phyloP scores from a whole-genome alignment of 2,113 vertebrate genomes.

The Lathamus discolor region DNA sequence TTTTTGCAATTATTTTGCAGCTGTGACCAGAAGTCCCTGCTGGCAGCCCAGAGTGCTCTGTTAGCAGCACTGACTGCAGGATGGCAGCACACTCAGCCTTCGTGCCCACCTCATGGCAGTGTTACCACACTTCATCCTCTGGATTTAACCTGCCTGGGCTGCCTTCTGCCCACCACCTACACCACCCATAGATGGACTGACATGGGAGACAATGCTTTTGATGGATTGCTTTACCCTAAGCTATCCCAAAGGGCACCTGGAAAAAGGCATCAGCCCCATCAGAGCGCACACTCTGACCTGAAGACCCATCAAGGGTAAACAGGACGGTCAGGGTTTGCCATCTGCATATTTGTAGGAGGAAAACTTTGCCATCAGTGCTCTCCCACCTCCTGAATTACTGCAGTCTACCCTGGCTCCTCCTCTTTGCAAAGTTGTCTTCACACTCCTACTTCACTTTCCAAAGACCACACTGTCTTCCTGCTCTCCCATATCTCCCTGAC shows the following conservation, averaged over 20 bases:
- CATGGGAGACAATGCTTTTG: background rate
- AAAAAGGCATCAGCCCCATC: background rate
- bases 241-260: background rate
- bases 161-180: background rate
- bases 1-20: background rate
- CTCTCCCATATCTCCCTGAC: background rate
- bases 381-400: background rate
- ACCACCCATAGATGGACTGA: background rate
- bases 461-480: background rate
- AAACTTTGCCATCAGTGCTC: background rate
- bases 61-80: background rate
- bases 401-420: background rate
- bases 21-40: background rate
- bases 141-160: background rate
- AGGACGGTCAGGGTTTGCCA: background rate
- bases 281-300: background rate
- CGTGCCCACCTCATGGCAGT: background rate
- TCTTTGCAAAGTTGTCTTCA: background rate
- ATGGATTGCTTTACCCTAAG: background rate
- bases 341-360: background rate
- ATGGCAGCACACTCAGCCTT: background rate
- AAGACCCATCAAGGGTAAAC: background rate
- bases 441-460: background rate
- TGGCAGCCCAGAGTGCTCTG: background rate
- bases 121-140: background rate